Percentiles rank a stretch among this genome's conserved stretches.
Conservation (phyloP, 1,140 invertebrate genomes). For the Camponotus floridanus region DNA sequence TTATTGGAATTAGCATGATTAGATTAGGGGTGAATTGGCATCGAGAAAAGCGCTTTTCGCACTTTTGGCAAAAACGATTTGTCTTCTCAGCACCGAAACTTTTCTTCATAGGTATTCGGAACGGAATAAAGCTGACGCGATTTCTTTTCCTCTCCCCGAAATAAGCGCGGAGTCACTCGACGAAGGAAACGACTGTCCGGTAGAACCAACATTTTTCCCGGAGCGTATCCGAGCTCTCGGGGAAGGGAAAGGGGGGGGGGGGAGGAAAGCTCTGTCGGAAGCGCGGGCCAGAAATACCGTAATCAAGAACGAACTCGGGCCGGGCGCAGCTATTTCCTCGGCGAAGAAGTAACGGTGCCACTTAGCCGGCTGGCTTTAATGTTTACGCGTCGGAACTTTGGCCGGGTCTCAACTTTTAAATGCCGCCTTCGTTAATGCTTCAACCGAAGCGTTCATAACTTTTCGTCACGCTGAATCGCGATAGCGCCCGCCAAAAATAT, state of each 20-base stretch:
- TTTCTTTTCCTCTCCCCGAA: constrained; percentile 41
- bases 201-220: constrained; percentile 58
- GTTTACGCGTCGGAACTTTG: constrained; percentile 76
- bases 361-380: constrained; percentile 75
- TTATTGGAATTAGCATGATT: constrained; percentile 24
- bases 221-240: constrained; percentile 16
- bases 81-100: constrained; percentile 17
- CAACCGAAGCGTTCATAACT: constrained; percentile 73
- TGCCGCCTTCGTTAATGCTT: constrained; percentile 74
- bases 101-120: constrained; percentile 20
- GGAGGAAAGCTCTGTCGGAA: constrained; percentile 49
- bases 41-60: constrained; percentile 8
- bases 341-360: constrained; percentile 70
- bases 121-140: constrained; percentile 57
- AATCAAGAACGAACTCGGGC: constrained; percentile 67
- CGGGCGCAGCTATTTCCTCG: constrained; percentile 50
- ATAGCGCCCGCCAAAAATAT: constrained; percentile 65
- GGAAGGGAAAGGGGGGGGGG: background rate
- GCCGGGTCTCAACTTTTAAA: constrained; percentile 75
- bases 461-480: constrained; percentile 45
- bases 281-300: constrained; percentile 56
- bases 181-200: constrained; percentile 21
- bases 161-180: constrained; percentile 36
- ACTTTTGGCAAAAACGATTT: constrained; percentile 36
- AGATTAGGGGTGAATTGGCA: constrained; percentile 6